A percentile compares a stretch with the other conserved stretches of the same genome.
Conservation (phyloP, 2,888 invertebrate species). For the Lepidocyrtinus sp. region DNA sequence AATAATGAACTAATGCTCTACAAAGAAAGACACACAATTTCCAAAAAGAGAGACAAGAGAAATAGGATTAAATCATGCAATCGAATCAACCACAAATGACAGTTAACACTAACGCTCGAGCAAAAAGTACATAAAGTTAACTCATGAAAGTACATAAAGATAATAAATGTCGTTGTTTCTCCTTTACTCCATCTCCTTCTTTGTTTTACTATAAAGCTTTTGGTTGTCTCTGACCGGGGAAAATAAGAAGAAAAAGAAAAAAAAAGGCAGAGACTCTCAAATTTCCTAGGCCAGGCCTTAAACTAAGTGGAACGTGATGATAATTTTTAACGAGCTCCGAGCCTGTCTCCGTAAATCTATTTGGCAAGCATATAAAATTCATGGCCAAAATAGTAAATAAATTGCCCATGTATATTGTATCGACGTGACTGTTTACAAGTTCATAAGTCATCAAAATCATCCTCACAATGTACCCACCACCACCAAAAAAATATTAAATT, state of each 20-base stretch:
- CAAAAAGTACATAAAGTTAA: not conserved
- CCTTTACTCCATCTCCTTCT: not conserved
- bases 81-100: constrained; percentile 19
- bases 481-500: not conserved
- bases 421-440: constrained; percentile 27
- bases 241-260: not conserved
- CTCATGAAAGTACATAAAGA: not conserved
- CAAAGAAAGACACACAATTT: not conserved
- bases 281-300: constrained; percentile 27
- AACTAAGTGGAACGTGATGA: constrained; percentile 28
- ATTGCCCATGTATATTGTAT: constrained; percentile 10
- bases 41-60: constrained; percentile 17
- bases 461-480: too few species aligned
- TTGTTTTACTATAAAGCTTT: not conserved
- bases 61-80: constrained; percentile 45
- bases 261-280: constrained; percentile 39
- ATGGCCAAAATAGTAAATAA: not conserved
- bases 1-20: not conserved
- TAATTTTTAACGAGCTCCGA: constrained; percentile 40
- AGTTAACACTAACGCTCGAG: not conserved
- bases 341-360: not conserved
- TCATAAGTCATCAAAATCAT: constrained; percentile 36
- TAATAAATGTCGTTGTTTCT: not conserved
- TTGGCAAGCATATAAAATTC: not conserved
- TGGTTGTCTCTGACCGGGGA: not conserved